Evolutionary conservation across 2,113 vertebrate species (phyloP), one percentile per base, ranked within the genome.

Genomic region (Triplophysa dalaica): DNA sequence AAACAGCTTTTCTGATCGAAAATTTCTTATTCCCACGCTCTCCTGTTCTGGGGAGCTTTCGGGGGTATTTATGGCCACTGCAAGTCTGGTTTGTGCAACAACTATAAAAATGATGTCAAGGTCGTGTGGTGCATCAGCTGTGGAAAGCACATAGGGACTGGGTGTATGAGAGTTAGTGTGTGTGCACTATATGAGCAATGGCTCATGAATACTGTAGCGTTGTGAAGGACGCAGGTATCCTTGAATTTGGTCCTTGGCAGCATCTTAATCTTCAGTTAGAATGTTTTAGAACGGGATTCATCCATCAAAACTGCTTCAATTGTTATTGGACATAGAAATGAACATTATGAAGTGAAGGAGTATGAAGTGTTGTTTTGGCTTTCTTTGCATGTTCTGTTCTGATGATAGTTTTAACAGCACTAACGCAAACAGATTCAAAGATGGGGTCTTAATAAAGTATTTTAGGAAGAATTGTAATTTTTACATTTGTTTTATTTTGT

Each of bases 101-200:
- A 45, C 68, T 80, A 73, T 81, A 29, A 84, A 84, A 84, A 81
- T 45, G 2, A 84, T 77, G 78, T 84, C 78, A 83, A 83, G 82
- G 82, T 80, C 73, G 56, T 22, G 0, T 33, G 45, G 66, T 72
- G 41, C 61, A 56, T 70, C 72, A 81, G 19, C 66, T 61, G 29
- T 70, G 52, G 54, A 50, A 69, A 16, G 72, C 79, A 75, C 54
- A 16, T 63, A 63, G 63, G 62, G 33, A 56, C 43, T 48, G 70
- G 48, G 29, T 62, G 38, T 78, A 54, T 52, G 24, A 80, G 45
- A 68, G 64, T 70, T 24, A 79, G 76, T 78, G 26, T 48, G 69
- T 75, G 24, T 64, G 56, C 22, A 73, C 52, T 74, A 48, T 80
- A 83, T 84, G 50, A 78, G 77, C 67, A 68, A 64, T 81, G 61